Conservation (phyloP, 2,888 invertebrate species). For the Diploptera punctata region DNA sequence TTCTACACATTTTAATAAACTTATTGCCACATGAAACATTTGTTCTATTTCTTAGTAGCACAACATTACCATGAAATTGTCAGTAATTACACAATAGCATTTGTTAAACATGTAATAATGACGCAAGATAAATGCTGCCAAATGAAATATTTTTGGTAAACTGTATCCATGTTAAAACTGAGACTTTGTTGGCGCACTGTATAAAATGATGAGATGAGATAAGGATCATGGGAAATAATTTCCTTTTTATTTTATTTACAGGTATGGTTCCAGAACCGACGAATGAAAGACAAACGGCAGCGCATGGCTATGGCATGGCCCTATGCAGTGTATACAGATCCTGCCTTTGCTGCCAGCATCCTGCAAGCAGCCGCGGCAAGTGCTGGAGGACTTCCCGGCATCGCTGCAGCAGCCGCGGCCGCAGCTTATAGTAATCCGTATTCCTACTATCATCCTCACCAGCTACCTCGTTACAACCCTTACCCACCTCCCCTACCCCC, state of each 20-base stretch:
- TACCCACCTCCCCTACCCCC: conserved; percentile 26
- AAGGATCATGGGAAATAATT: too few relatives aligned
- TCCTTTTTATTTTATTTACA: conserved; percentile 59
- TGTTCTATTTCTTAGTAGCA: too few relatives aligned
- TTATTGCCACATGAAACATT: too few relatives aligned
- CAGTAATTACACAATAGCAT: too few relatives aligned
- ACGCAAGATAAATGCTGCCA: too few relatives aligned
- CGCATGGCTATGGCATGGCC: conserved; percentile 95
- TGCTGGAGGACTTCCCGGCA: conserved; percentile 30
- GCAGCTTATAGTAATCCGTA: conserved; percentile 24
- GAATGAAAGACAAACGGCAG: conserved; percentile 98
- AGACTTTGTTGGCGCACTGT: too few relatives aligned
- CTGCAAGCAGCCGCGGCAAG: conserved; percentile 70
- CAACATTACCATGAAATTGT: too few relatives aligned
- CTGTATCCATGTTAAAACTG: too few relatives aligned
- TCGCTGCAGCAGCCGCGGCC: conserved; percentile 36
- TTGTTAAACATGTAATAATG: too few relatives aligned
- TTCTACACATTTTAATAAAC: too few relatives aligned
- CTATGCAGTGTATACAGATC: conserved; percentile 92
- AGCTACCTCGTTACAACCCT: conserved; percentile 14
- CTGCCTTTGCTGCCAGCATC: conserved; percentile 90
- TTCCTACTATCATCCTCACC: conserved; percentile 31
- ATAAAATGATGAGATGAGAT: too few relatives aligned
- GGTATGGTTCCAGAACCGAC: conserved; percentile 98
- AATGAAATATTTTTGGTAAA: too few relatives aligned